These are phyloP conservation scores for Semaprochilodus insignis DNA, from an alignment of 2,797 vertebrate species.

Conservation along the genomic window DNA sequence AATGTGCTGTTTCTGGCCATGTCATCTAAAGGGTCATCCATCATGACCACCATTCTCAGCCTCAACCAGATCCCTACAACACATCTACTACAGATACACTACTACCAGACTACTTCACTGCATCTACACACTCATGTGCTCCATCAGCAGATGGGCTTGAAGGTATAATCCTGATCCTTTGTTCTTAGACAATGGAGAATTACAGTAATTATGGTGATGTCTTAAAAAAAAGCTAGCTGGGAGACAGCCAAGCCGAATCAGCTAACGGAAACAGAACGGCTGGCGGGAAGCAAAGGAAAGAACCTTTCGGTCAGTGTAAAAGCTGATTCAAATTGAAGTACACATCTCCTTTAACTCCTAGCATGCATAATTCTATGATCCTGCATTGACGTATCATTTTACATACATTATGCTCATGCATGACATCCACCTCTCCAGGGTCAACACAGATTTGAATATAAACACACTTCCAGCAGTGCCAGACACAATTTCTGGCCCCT, in stretches of 20 bases:
- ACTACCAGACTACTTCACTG: neutral
- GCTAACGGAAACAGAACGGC: slow-evolving; percentile 30
- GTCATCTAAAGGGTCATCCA: slow-evolving; percentile 11
- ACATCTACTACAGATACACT: neutral
- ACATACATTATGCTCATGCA: neutral
- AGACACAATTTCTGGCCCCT: neutral
- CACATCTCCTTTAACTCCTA: neutral
- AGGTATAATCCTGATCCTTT: slow-evolving; percentile 64
- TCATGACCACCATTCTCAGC: neutral
- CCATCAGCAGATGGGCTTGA: slow-evolving; percentile 31
- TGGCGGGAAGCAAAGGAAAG: slow-evolving; percentile 8
- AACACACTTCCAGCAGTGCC: no score
- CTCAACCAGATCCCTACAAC: neutral
- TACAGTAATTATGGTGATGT: slow-evolving; percentile 68
- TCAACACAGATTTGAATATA: no score
- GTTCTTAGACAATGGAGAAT: slow-evolving; percentile 67
- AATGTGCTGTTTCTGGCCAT: neutral
- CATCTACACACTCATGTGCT: slow-evolving; percentile 10
- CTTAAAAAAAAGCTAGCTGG: slow-evolving; percentile 31
- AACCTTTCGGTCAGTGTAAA: slow-evolving; percentile 1
- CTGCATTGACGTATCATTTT: no score
- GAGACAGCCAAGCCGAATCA: slow-evolving; percentile 35
- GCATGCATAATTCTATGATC: neutral
- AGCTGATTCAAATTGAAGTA: neutral
- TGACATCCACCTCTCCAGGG: neutral